Evolutionary conservation across 2,888 invertebrate genomes (phyloP).

Genomic region (Lasioglossum marginatum): DNA sequence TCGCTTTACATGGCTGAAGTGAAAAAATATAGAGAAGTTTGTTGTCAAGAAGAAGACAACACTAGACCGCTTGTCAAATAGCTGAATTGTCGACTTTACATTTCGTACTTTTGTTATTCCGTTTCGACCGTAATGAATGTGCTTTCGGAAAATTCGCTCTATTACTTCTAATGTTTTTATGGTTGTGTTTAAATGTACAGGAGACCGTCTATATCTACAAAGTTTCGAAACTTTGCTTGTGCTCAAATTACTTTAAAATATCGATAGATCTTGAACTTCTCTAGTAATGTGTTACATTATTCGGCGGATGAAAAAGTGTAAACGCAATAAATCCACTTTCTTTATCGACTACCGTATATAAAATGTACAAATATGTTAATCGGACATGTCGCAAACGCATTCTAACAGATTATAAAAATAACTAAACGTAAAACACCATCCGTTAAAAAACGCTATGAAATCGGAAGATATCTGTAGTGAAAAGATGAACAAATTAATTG

Average conservation of each 20-base stretch:
- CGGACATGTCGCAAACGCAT: slow-evolving; percentile 20
- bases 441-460: slow-evolving; percentile 32
- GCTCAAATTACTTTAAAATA: slow-evolving; percentile 39
- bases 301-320: slow-evolving; percentile 4
- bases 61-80: slow-evolving; percentile 96
- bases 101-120: slow-evolving; percentile 61
- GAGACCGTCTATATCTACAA: neutral
- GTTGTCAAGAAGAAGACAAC: slow-evolving; percentile 96
- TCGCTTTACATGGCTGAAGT: slow-evolving; percentile 97
- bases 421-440: slow-evolving; percentile 30
- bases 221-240: neutral
- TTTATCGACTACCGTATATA: slow-evolving; percentile 7
- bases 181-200: slow-evolving; percentile 34
- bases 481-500: slow-evolving; percentile 44
- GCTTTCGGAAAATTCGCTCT: slow-evolving; percentile 42
- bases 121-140: slow-evolving; percentile 53
- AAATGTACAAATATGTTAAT: slow-evolving; percentile 44
- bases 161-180: slow-evolving; percentile 34
- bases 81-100: slow-evolving; percentile 69
- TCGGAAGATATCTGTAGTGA: slow-evolving; percentile 44
- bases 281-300: slow-evolving; percentile 2
- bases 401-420: slow-evolving; percentile 33
- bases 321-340: neutral
- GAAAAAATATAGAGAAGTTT: slow-evolving; percentile 95
- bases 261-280: neutral